Evolutionary conservation across 2,113 vertebrate genomes (phyloP), one percentile per base, ranked within the genome.

Genomic region (Calidris pygmaea): DNA sequence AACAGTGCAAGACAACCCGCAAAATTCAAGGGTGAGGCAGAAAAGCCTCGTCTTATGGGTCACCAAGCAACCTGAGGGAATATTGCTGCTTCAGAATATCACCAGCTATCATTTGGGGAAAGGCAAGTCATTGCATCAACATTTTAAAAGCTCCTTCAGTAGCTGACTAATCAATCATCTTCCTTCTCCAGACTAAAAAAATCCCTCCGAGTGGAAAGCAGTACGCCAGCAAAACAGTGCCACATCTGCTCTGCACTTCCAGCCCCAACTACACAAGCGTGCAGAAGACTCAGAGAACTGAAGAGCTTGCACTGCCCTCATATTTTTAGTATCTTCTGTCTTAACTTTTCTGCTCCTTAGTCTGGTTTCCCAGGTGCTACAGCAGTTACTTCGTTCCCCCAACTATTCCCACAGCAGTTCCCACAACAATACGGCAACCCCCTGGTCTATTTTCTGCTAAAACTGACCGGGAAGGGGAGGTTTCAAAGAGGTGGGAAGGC

Each of bases 321-420:
- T 43, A 70, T 62, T 59, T 83, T 73, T 35, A 37, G 45, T 10
- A 12, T 30, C 35, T 73, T 59, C n/a, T n/a, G 43, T 52, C 47
- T 53, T 58, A 8, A 8, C 3, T 85, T 73, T 58, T 12, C 71
- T 47, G 12, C 12, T 47, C 80, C 19, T 74, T 12, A 0, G 39
- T 18, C 58, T 73, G 35, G 45, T 65, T 65, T 56, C 66, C 35
- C 3, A 1, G 30, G 47, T 56, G 35, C 43, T 79, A 27, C 37
- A 50, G 50, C 0, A 1, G 24, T 45, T 45, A 45, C 0, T 0
- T 60, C 66, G n/a, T 29, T 86, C 3, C 0, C 67, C 53, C 60
- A 21, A 0, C 4, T 27, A 16, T 30, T 24, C 63, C 63, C 41
- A 41, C 39, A 43, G 21, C 20, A 29, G n/a, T n/a, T 71, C 29